Evolutionary conservation across 2,113 vertebrate species (phyloP).

Genomic region (Axis porcinus): DNA sequence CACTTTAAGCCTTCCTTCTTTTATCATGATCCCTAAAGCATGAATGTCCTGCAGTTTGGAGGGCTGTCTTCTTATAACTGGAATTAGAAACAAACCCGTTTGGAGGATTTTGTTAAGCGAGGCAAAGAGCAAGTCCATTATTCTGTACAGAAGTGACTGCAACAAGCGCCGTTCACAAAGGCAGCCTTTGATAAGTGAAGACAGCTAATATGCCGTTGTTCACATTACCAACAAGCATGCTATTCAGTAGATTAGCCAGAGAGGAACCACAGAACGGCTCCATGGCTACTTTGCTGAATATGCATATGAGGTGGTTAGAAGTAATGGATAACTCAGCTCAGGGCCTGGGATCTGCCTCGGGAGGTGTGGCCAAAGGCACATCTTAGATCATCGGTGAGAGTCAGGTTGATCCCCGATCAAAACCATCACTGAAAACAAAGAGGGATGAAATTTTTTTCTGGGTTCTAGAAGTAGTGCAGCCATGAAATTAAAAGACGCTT

Average conservation of each 20-base stretch:
- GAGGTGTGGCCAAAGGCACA: conserved; percentile 19
- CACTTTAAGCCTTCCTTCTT: not conserved
- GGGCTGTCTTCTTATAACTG: not conserved
- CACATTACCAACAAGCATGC: conserved; percentile 39
- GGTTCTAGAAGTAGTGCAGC: not conserved
- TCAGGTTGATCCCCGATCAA: conserved; percentile 38
- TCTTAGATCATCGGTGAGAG: not conserved
- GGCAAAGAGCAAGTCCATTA: conserved; percentile 16
- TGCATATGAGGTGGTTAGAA: conserved; percentile 35
- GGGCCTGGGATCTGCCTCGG: conserved; percentile 5
- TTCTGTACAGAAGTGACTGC: conserved; percentile 44
- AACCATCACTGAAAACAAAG: conserved; percentile 44
- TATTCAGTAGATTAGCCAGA: conserved; percentile 38
- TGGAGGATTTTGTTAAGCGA: not conserved
- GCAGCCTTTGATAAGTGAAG: conserved; percentile 46
- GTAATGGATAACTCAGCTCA: conserved; percentile 13
- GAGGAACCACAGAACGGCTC: conserved; percentile 11
- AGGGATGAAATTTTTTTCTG: not conserved
- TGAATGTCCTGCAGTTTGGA: not conserved
- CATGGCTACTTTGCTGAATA: not conserved
- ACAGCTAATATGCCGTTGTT: conserved; percentile 37
- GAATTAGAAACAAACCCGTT: conserved; percentile 17
- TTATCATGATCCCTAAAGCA: not conserved
- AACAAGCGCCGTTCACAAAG: conserved; percentile 44
- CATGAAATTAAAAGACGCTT: too few species aligned